phyloP scores from a whole-genome alignment of 2,888 invertebrate species.

The Nemotelus pantherinus region DNA sequence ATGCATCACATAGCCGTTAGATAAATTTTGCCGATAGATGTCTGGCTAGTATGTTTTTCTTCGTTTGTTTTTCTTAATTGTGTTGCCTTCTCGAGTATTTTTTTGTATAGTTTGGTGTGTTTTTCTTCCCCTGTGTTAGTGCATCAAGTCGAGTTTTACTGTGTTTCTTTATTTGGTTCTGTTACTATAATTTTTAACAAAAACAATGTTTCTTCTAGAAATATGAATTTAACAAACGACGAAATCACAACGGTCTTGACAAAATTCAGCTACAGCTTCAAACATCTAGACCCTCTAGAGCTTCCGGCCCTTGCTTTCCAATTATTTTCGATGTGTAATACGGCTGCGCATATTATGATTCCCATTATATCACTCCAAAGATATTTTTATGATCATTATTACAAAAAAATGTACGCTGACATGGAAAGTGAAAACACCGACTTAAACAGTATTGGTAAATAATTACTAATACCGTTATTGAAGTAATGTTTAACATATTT shows the following conservation, averaged over 20 bases:
- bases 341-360: slow-evolving; percentile 60
- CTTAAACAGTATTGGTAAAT: slow-evolving; percentile 62
- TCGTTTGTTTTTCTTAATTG: no score
- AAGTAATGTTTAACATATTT: background rate
- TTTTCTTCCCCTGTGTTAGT: no score
- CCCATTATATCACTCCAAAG: slow-evolving; percentile 66
- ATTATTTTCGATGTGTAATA: slow-evolving; percentile 68
- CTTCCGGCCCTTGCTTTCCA: slow-evolving; percentile 73
- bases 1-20: background rate
- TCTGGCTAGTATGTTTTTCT: no score
- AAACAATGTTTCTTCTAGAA: slow-evolving; percentile 59
- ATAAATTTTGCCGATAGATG: no score
- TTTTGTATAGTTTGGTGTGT: no score
- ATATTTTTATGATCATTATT: slow-evolving; percentile 66
- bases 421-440: slow-evolving; percentile 62
- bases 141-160: no score
- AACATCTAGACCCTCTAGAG: slow-evolving; percentile 68
- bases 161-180: no score
- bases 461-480: background rate
- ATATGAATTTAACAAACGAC: slow-evolving; percentile 66
- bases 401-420: slow-evolving; percentile 61
- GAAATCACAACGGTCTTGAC: slow-evolving; percentile 68
- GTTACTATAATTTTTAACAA: background rate
- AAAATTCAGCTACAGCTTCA: slow-evolving; percentile 68
- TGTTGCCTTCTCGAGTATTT: no score